These are phyloP conservation scores for Andrena praecox DNA, from an alignment of 2,888 invertebrate genomes.

Conservation along the genomic window DNA sequence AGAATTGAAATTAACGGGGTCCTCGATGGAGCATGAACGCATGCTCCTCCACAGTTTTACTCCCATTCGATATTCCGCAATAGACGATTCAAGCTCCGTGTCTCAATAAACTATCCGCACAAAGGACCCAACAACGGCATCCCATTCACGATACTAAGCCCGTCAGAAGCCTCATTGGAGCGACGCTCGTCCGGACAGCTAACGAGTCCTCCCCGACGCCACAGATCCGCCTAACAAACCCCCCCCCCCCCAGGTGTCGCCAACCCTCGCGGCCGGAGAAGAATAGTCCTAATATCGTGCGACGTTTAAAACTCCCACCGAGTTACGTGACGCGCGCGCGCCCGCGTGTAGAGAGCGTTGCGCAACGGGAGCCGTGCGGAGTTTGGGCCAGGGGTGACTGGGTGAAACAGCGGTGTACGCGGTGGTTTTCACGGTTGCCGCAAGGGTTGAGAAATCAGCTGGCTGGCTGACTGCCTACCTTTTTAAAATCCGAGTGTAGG, in stretches of 20 bases:
- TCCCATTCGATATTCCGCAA: background rate
- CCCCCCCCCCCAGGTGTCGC: constrained; percentile 21
- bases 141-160: background rate
- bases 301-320: constrained; percentile 50
- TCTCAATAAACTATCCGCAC: constrained; percentile 9
- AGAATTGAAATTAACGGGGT: no score
- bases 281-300: constrained; percentile 16
- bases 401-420: constrained; percentile 23
- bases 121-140: background rate
- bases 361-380: constrained; percentile 11
- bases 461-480: constrained; percentile 67
- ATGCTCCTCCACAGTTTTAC: no score
- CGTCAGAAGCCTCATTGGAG: background rate
- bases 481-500: constrained; percentile 66
- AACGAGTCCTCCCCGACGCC: background rate
- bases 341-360: background rate
- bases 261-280: background rate
- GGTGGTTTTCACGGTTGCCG: constrained; percentile 53
- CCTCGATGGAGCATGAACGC: no score
- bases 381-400: constrained; percentile 58
- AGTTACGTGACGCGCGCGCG: constrained; percentile 33
- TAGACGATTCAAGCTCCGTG: background rate
- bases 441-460: constrained; percentile 72
- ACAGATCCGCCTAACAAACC: constrained; percentile 29
- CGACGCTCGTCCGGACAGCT: background rate